A percentile compares a stretch with the other conserved stretches of the same genome.
Evolutionary conservation across 2,113 vertebrate species (phyloP).

Genomic region (Indri indri): DNA sequence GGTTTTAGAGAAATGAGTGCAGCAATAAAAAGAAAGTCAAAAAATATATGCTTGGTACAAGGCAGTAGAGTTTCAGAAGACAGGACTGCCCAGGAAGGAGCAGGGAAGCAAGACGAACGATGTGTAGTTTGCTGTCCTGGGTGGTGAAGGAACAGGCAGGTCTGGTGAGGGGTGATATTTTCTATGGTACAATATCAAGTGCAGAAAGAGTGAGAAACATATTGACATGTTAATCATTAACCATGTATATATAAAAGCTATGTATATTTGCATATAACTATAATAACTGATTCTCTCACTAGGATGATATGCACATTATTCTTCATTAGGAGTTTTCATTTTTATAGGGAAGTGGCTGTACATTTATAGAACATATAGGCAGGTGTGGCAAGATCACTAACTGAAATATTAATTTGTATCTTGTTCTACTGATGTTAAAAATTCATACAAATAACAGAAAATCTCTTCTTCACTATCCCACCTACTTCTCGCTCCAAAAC

Average conservation of each 20-base stretch:
- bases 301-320: background rate
- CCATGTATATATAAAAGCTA: background rate
- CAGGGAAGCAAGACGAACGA: conserved; percentile 81
- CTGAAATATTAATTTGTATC: background rate
- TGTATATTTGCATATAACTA: background rate
- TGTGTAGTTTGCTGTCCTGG: conserved; percentile 89
- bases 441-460: background rate
- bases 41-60: background rate
- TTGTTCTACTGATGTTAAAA: background rate
- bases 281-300: background rate
- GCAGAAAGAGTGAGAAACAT: background rate
- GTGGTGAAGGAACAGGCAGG: conserved; percentile 88
- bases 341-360: background rate
- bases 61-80: background rate
- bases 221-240: background rate
- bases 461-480: background rate
- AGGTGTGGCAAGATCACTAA: background rate
- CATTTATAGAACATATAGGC: background rate
- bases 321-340: background rate
- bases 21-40: conserved; percentile 21
- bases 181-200: background rate
- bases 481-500: background rate
- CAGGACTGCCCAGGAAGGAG: background rate
- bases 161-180: conserved; percentile 83
- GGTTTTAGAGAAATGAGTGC: background rate